A percentile compares a stretch with the other conserved stretches of the same genome.
These are phyloP conservation scores for Zelostemma sp. DNA, from an alignment of 1,140 invertebrate genomes.

Conservation along the genomic window DNA sequence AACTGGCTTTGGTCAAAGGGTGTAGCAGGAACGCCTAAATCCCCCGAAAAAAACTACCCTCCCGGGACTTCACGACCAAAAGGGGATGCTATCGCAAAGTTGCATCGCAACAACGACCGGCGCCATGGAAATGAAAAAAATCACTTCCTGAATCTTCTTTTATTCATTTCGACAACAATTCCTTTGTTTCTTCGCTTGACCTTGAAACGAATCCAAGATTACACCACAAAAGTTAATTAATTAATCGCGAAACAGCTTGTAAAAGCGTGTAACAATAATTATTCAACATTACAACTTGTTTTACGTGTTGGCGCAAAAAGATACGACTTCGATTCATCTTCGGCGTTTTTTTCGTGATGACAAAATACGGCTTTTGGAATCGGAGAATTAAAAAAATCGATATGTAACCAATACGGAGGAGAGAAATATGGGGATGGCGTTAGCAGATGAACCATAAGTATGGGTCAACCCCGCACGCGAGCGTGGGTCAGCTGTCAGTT, in stretches of 20 bases:
- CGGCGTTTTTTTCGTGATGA: too few relatives aligned
- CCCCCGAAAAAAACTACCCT: constrained; percentile 43
- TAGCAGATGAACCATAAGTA: constrained; percentile 68
- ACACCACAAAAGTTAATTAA: neutral
- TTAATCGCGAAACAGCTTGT: too few relatives aligned
- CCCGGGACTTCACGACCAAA: constrained; percentile 22
- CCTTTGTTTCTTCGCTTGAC: too few relatives aligned
- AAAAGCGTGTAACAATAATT: too few relatives aligned
- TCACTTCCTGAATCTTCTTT: too few relatives aligned
- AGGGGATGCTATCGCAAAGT: constrained; percentile 19
- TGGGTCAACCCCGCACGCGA: constrained; percentile 64
- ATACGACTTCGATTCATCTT: too few relatives aligned
- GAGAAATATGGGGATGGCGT: constrained; percentile 56
- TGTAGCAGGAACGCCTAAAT: constrained; percentile 40
- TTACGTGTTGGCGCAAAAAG: too few relatives aligned
- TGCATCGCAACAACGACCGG: constrained; percentile 34
- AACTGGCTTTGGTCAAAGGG: constrained; percentile 28
- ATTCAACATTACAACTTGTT: too few relatives aligned
- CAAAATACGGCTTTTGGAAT: too few relatives aligned
- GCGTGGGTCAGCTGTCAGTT: constrained; percentile 68
- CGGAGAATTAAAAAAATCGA: constrained; percentile 35
- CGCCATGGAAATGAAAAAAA: constrained; percentile 24
- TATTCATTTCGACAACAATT: too few relatives aligned
- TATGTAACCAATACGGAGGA: constrained; percentile 27
- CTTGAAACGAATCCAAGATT: too few relatives aligned